Conservation (phyloP, 2,888 invertebrate genomes). For the Ephialtes manifestator region DNA sequence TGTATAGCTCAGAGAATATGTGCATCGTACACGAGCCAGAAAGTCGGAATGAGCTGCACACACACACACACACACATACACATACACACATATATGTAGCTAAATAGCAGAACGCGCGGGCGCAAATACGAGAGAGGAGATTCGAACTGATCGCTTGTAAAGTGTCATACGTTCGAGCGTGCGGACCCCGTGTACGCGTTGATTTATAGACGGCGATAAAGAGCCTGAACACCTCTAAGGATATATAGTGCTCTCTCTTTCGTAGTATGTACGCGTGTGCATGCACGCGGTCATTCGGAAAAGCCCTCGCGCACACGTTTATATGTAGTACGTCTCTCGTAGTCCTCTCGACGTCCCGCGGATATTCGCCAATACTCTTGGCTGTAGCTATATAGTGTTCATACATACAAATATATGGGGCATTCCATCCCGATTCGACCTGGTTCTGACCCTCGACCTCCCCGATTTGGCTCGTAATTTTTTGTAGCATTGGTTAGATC, state of each 20-base stretch:
- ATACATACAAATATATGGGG: neutral
- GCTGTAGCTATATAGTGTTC: neutral
- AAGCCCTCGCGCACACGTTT: slow-evolving; percentile 38
- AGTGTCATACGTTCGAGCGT: slow-evolving; percentile 70
- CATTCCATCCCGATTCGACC: no score
- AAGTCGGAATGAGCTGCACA: slow-evolving; percentile 31
- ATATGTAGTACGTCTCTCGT: neutral
- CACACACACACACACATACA: slow-evolving; percentile 18
- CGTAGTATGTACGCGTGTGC: slow-evolving; percentile 4
- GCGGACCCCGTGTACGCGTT: slow-evolving; percentile 65
- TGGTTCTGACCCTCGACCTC: no score
- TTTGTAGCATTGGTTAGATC: no score
- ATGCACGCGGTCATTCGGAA: slow-evolving; percentile 22
- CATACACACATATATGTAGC: slow-evolving; percentile 2
- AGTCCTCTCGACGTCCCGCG: slow-evolving; percentile 43
- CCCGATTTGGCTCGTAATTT: no score
- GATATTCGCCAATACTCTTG: slow-evolving; percentile 29
- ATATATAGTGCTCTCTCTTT: slow-evolving; percentile 50
- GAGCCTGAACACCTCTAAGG: slow-evolving; percentile 66
- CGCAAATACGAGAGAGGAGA: slow-evolving; percentile 51
- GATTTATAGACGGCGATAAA: slow-evolving; percentile 71
- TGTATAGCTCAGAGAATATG: neutral
- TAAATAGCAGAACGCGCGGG: slow-evolving; percentile 5
- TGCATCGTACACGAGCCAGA: slow-evolving; percentile 13
- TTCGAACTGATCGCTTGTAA: slow-evolving; percentile 73